Evolutionary conservation across 2,888 invertebrate genomes (phyloP).

Genomic region (Synanthedon tipuliformis): DNA sequence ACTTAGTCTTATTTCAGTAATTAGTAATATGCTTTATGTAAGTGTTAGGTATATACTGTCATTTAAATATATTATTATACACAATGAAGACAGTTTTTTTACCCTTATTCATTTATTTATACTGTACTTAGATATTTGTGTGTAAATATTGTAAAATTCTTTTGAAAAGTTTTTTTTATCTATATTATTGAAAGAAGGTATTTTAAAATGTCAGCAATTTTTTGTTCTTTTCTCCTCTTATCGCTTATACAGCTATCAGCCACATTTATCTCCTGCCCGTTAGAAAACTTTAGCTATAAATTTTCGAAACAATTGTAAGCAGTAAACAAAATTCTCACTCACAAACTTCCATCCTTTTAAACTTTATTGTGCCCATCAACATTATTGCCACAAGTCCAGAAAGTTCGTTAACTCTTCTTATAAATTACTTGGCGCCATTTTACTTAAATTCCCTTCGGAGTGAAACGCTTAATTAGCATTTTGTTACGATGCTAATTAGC

Average conservation of each 20-base stretch:
- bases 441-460: neutral
- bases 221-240: neutral
- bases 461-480: neutral
- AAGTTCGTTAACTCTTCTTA: neutral
- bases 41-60: too few species aligned
- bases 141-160: too few species aligned
- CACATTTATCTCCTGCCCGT: neutral
- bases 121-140: too few species aligned
- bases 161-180: too few species aligned
- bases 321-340: neutral
- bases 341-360: neutral
- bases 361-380: neutral
- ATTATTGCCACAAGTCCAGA: neutral
- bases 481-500: too few species aligned
- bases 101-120: too few species aligned
- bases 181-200: too few species aligned
- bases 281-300: neutral
- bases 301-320: neutral
- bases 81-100: too few species aligned
- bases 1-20: too few species aligned
- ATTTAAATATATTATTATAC: too few species aligned
- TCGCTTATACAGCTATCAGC: neutral
- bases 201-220: too few species aligned
- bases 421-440: neutral
- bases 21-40: too few species aligned